phyloP scores from a whole-genome alignment of 2,113 vertebrate species.

The Ardeotis arabs region DNA sequence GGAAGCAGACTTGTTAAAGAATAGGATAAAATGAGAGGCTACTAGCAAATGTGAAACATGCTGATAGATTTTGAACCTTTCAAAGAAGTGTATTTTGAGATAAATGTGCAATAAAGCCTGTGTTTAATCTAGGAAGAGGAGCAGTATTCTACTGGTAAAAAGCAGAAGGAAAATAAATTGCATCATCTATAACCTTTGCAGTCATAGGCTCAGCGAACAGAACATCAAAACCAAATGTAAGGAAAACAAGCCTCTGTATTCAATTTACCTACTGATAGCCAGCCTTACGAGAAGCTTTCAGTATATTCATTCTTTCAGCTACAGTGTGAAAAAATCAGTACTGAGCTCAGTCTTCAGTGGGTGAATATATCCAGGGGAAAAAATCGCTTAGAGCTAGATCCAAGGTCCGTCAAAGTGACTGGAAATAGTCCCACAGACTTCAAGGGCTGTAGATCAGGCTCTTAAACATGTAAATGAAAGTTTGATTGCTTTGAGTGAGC shows the following conservation, averaged over 20 bases:
- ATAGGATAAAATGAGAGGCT: background rate
- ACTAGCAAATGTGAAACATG: slow-evolving; percentile 20
- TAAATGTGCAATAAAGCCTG: slow-evolving; percentile 61
- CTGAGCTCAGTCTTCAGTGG: background rate
- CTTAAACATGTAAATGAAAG: slow-evolving; percentile 1
- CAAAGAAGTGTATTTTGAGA: slow-evolving; percentile 44
- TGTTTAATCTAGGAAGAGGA: slow-evolving; percentile 60
- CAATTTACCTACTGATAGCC: slow-evolving; percentile 65
- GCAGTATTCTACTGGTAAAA: slow-evolving; percentile 58
- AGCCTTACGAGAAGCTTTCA: slow-evolving; percentile 34
- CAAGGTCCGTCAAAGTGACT: background rate
- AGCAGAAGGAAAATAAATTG: slow-evolving; percentile 68
- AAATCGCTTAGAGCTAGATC: background rate
- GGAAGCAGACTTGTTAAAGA: background rate
- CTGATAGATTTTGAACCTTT: slow-evolving; percentile 22
- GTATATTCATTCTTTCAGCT: slow-evolving; percentile 20
- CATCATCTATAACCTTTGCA: slow-evolving; percentile 68
- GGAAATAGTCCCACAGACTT: background rate
- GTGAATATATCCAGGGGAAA: background rate
- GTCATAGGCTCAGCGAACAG: slow-evolving; percentile 65
- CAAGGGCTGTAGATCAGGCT: background rate
- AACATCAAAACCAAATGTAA: slow-evolving; percentile 73
- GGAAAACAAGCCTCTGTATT: slow-evolving; percentile 64
- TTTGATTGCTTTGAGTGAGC: slow-evolving; percentile 44
- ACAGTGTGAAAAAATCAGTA: slow-evolving; percentile 44